phyloP scores from a whole-genome alignment of 2,888 invertebrate species.

The Pristionchus mayeri region DNA sequence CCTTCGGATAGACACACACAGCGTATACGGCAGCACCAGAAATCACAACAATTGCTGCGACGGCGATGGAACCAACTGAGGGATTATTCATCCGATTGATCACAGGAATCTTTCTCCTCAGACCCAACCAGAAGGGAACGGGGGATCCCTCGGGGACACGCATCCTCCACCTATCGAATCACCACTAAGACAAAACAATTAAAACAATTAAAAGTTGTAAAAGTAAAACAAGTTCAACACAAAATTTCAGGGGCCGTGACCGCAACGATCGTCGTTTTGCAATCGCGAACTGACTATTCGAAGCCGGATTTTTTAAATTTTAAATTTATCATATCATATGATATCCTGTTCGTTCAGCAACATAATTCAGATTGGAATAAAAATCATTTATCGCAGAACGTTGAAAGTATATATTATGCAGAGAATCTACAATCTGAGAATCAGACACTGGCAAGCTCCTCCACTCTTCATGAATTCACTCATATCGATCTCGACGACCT shows the following conservation, averaged over 20 bases:
- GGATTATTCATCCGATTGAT: conserved; percentile 55
- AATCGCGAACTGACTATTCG: conserved; percentile 4
- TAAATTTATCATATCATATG: not conserved
- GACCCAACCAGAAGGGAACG: conserved; percentile 63
- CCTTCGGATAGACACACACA: conserved; percentile 68
- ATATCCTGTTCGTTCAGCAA: too few species aligned
- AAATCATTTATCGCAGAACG: not conserved
- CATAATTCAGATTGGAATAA: not conserved
- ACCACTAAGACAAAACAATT: not conserved
- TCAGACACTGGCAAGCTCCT: conserved; percentile 76
- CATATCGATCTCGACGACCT: conserved; percentile 72
- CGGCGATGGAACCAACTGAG: conserved; percentile 67
- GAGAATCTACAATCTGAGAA: conserved; percentile 69
- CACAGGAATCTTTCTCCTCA: conserved; percentile 64
- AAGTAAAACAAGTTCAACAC: not conserved
- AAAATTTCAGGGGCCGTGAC: too few species aligned
- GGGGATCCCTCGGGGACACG: conserved; percentile 71
- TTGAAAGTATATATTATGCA: not conserved
- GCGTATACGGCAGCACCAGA: conserved; percentile 66
- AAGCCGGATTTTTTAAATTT: not conserved
- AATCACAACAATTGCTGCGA: conserved; percentile 60
- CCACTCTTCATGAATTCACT: conserved; percentile 76
- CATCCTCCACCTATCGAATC: conserved; percentile 54
- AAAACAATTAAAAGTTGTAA: not conserved
- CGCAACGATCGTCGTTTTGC: not conserved